Base-by-base conservation (phyloP, 1,140 invertebrate genomes). In the Diachasmimorpha longicaudata region DNA sequence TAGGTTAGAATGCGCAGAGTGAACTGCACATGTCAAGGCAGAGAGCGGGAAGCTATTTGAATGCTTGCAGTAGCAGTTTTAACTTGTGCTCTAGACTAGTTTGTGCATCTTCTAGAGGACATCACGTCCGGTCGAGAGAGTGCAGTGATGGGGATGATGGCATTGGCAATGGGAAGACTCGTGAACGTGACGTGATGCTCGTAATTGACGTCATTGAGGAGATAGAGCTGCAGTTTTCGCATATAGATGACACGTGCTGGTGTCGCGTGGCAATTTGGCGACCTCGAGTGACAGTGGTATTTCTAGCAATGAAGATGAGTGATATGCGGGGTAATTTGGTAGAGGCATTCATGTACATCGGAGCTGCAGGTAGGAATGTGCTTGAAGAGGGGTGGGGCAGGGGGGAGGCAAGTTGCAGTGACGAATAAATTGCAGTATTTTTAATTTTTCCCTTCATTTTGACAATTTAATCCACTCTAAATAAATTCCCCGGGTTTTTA, bases 291-390 rank as follows among this genome's bases (percentile, higher is more conserved):
- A 63, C 58, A 23, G 21, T 25, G 58, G 11, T 63, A 63, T 63
- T 63, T 63, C 58, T 63, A 25, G 58, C 58, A 25, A 48, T 55
- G 70, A 39, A 48, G n/a, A 72, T 72, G 52, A 72, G 48, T 72
- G 19, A 70, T 48, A 11, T 0, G 31, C 13, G 31, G 23, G 21
- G 5, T 63, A 23, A 58, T 58, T 1, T 58, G 9, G n/a, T n/a
- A n/a, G 9, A 3, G 13, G 13, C 36, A 70, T 9, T 44, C 14
- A 19, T 16, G 21, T 3, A 31, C 2, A 31, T 31, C 6, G 31
- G 31, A 3, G 31, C 6, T 31, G 6, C 6, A n/a, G 31, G 31
- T 31, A 6, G 31, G 31, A 31, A 31, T 31, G 31, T 31, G 6
- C 6, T 31, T 31, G 31, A 2, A 6, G 31, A 6, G 31, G 31